Percentiles rank a stretch among this genome's conserved stretches.
phyloP scores from a whole-genome alignment of 2,113 vertebrate genomes.

The Monopterus albus region DNA sequence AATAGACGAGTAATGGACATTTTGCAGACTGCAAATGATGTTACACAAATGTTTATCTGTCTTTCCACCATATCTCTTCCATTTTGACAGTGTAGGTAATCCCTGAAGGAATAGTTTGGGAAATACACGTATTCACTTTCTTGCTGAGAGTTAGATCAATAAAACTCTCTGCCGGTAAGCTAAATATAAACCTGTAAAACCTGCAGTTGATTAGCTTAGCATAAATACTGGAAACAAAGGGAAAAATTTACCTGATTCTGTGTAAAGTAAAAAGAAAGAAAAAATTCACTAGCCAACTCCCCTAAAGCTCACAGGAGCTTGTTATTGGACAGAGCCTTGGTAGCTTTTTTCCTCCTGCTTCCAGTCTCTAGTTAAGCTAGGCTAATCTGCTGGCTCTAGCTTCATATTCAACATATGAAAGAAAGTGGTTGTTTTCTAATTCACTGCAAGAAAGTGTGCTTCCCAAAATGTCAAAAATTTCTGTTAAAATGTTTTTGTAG shows the following conservation, averaged over 20 bases:
- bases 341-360: too few species aligned
- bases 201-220: not conserved
- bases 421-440: not conserved
- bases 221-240: not conserved
- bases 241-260: not conserved
- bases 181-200: too few species aligned
- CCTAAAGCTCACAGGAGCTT: too few species aligned
- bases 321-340: too few species aligned
- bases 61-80: too few species aligned
- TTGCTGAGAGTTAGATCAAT: not conserved
- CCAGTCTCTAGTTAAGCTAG: too few species aligned
- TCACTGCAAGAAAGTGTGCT: not conserved
- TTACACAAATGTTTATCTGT: not conserved
- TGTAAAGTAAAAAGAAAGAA: too few species aligned
- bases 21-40: constrained; percentile 11
- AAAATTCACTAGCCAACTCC: too few species aligned
- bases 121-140: not conserved
- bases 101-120: not conserved
- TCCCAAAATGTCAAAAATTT: too few species aligned
- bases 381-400: not conserved
- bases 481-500: too few species aligned
- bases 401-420: not conserved
- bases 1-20: not conserved
- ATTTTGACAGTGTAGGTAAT: too few species aligned
- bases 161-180: too few species aligned